A percentile compares a stretch with the other conserved stretches of the same genome.
These are phyloP conservation scores for Heliangelus exortis DNA, from an alignment of 2,797 vertebrate species.

Conservation along the genomic window DNA sequence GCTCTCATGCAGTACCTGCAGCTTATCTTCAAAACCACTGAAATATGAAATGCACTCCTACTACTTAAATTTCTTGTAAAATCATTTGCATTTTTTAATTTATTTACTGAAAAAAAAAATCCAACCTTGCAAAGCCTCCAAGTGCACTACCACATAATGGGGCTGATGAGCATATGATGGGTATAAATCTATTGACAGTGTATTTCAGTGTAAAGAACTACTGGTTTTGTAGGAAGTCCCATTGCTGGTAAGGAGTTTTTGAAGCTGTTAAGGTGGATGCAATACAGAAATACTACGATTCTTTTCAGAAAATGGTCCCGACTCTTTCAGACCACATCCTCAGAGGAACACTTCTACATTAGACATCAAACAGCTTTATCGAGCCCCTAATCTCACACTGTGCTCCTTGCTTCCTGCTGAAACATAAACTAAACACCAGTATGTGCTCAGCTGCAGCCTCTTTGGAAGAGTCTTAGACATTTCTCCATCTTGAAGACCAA, in stretches of 20 bases:
- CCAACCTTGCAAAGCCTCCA: background rate
- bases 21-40: background rate
- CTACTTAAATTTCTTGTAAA: background rate
- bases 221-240: background rate
- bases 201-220: background rate
- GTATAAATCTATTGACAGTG: background rate
- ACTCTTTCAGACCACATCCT: background rate
- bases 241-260: background rate
- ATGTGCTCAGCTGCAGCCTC: constrained; percentile 19
- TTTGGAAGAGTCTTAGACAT: background rate
- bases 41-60: background rate
- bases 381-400: background rate
- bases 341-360: background rate
- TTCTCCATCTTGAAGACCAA: background rate
- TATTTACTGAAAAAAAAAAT: background rate
- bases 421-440: constrained; percentile 18
- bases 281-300: background rate
- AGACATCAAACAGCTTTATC: constrained; percentile 14
- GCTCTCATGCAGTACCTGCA: background rate
- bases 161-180: background rate
- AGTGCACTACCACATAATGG: background rate
- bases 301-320: background rate
- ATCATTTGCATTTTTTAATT: background rate
- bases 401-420: background rate
- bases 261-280: background rate